These are phyloP conservation scores for Oscheius sp. DNA, from an alignment of 2,888 invertebrate species.

Conservation along the genomic window DNA sequence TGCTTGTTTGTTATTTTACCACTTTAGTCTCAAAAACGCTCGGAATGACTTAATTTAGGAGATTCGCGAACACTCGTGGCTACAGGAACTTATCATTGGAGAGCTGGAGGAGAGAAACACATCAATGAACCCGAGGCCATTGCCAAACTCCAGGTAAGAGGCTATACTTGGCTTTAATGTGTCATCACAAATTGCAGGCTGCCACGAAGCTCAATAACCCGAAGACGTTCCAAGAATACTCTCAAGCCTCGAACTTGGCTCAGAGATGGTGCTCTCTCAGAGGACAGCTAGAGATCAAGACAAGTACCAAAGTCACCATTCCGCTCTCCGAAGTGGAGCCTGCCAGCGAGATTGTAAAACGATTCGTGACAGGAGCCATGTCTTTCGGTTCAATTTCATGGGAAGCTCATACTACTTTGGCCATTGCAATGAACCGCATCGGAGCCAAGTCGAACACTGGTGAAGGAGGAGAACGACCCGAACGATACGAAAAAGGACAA, in stretches of 20 bases:
- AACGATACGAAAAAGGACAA: slow-evolving; percentile 80
- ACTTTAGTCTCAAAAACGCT: background rate
- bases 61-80: slow-evolving; percentile 86
- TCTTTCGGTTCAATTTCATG: slow-evolving; percentile 95
- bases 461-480: slow-evolving; percentile 86
- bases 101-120: slow-evolving; percentile 89
- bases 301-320: slow-evolving; percentile 82
- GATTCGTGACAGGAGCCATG: slow-evolving; percentile 94
- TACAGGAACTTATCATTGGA: slow-evolving; percentile 95
- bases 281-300: slow-evolving; percentile 90
- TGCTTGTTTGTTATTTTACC: background rate
- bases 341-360: slow-evolving; percentile 92
- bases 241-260: slow-evolving; percentile 87
- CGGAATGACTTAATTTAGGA: slow-evolving; percentile 67
- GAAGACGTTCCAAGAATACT: slow-evolving; percentile 86
- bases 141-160: slow-evolving; percentile 81
- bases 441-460: slow-evolving; percentile 99
- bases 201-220: slow-evolving; percentile 86
- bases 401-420: slow-evolving; percentile 93
- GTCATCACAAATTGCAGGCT: slow-evolving; percentile 79
- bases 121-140: slow-evolving; percentile 92
- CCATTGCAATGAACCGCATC: slow-evolving; percentile 95
- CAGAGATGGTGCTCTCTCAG: slow-evolving; percentile 78
- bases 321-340: slow-evolving; percentile 90
- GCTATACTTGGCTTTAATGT: background rate